A percentile compares a stretch with the other conserved stretches of the same genome.
phyloP scores from a whole-genome alignment of 1,140 invertebrate species.

The Camponotus vicinus region DNA sequence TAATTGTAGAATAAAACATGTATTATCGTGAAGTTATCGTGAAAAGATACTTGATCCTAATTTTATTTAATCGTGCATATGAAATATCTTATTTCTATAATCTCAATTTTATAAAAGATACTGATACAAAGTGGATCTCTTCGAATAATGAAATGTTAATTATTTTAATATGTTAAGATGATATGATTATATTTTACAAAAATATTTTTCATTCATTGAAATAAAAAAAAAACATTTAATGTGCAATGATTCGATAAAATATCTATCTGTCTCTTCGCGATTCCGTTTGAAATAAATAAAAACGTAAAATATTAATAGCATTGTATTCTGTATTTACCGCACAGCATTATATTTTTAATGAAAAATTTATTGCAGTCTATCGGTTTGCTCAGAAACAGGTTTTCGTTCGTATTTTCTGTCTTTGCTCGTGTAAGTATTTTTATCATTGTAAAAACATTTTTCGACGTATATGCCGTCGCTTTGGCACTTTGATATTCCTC shows the following conservation, averaged over 20 bases:
- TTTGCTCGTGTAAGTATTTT: background rate
- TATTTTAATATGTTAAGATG: background rate
- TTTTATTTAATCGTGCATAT: background rate
- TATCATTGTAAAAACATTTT: constrained; percentile 35
- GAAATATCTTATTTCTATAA: background rate
- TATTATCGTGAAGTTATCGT: background rate
- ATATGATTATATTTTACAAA: background rate
- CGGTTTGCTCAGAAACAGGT: constrained; percentile 35
- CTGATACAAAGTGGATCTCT: too few relatives aligned
- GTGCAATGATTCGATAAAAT: background rate
- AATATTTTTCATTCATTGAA: constrained; percentile 2
- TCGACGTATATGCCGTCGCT: background rate
- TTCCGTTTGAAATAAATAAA: too few relatives aligned
- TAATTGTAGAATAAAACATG: background rate
- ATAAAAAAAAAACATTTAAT: background rate
- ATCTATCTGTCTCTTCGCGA: background rate
- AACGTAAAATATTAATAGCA: background rate
- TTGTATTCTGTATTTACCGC: background rate
- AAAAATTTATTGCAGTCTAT: constrained; percentile 36
- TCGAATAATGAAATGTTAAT: background rate
- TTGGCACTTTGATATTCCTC: background rate
- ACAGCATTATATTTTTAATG: background rate
- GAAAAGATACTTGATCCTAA: background rate
- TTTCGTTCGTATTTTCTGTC: constrained; percentile 5
- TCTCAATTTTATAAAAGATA: background rate